These are phyloP conservation scores for Synergus laeviventris DNA, from an alignment of 2,888 invertebrate genomes.

Conservation along the genomic window DNA sequence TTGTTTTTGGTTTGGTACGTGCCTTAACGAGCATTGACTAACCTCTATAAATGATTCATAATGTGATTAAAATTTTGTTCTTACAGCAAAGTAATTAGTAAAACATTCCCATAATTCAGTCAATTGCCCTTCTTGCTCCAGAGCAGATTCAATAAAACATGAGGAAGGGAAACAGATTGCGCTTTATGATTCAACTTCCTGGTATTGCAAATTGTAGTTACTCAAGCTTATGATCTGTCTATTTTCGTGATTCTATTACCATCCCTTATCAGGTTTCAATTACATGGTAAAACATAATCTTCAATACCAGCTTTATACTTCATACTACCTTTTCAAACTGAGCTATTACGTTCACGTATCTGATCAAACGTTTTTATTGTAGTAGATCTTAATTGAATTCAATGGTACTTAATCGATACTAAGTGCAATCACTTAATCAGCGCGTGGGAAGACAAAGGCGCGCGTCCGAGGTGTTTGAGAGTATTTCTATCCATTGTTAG, in stretches of 20 bases:
- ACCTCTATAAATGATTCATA: no score
- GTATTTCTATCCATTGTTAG: slow-evolving; percentile 59
- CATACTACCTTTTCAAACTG: not conserved
- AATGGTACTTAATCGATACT: slow-evolving; percentile 34
- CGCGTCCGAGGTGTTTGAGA: slow-evolving; percentile 63
- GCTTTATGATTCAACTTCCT: slow-evolving; percentile 15
- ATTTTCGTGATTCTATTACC: slow-evolving; percentile 20
- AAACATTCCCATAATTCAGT: not conserved
- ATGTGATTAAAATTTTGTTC: not conserved
- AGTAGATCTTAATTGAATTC: not conserved
- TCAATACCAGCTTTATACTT: not conserved
- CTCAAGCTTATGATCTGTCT: not conserved
- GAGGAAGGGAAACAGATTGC: slow-evolving; percentile 8
- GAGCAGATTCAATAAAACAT: slow-evolving; percentile 20
- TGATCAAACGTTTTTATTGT: not conserved
- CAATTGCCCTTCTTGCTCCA: not conserved
- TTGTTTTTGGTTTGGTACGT: not conserved
- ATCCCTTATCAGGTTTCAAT: not conserved
- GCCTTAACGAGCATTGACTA: no score
- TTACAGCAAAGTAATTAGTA: slow-evolving; percentile 3
- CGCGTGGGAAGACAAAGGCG: slow-evolving; percentile 64
- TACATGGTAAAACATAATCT: not conserved
- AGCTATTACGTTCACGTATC: not conserved
- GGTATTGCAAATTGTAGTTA: slow-evolving; percentile 15
- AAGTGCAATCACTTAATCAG: slow-evolving; percentile 43